Conservation (phyloP, 2,113 vertebrate genomes). For the Neogobius melanostomus region DNA sequence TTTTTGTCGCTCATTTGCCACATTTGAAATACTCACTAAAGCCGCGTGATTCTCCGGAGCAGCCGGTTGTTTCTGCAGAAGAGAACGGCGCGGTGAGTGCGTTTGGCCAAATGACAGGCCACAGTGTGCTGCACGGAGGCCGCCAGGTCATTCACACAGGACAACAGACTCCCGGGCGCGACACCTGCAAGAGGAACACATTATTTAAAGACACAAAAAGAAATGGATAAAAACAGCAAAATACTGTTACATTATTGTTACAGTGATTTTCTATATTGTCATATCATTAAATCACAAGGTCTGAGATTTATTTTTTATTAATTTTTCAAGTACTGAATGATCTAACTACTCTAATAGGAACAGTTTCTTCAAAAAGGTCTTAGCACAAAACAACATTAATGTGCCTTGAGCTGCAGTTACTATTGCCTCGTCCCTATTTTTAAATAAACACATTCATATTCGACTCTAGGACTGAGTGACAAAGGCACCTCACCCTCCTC, state of each 20-base stretch:
- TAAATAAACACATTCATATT: no score
- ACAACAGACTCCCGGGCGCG: constrained; percentile 79
- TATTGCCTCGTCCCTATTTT: no score
- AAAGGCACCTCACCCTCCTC: constrained; percentile 83
- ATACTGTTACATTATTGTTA: no score
- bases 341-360: no score
- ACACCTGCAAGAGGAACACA: constrained; percentile 73
- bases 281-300: no score
- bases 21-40: constrained; percentile 75
- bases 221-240: background rate
- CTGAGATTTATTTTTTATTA: no score
- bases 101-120: constrained; percentile 82
- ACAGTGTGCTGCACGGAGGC: constrained; percentile 83
- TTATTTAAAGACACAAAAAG: background rate
- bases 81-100: constrained; percentile 87
- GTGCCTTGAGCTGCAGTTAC: no score
- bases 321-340: no score
- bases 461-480: background rate
- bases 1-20: no score
- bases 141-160: constrained; percentile 86
- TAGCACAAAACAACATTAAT: no score
- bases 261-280: no score
- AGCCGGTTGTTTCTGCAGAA: constrained; percentile 84
- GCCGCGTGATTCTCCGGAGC: constrained; percentile 72
- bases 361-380: no score